Conservation (phyloP, 2,797 vertebrate species). For the Todus mexicanus region DNA sequence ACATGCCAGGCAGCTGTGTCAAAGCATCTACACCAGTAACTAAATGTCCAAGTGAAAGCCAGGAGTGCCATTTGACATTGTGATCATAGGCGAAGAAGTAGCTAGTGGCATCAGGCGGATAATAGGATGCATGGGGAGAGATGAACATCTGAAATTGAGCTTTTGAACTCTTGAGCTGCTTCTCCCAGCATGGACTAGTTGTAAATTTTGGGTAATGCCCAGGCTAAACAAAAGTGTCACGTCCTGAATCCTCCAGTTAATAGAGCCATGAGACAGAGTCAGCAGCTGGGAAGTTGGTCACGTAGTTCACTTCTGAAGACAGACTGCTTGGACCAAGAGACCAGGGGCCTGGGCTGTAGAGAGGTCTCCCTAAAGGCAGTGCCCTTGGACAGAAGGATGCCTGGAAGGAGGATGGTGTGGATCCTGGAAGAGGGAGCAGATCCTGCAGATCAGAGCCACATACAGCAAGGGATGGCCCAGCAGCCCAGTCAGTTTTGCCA, state of each 20-base stretch:
- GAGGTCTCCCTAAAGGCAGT: neutral
- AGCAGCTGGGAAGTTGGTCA: neutral
- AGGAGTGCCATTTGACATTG: neutral
- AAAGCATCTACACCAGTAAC: neutral
- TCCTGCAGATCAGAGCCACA: neutral
- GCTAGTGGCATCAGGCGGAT: neutral
- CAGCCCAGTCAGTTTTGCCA: neutral
- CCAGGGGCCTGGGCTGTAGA: neutral
- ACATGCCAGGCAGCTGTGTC: neutral
- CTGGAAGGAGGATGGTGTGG: neutral
- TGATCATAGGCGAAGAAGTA: accelerated
- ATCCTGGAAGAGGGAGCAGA: neutral
- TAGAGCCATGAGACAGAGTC: neutral
- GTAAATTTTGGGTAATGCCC: neutral
- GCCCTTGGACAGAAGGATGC: neutral
- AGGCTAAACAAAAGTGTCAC: neutral
- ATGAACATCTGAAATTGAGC: neutral
- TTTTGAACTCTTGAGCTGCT: neutral
- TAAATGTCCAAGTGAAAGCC: neutral
- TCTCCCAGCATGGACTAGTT: neutral
- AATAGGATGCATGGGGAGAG: accelerated
- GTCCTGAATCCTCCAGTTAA: neutral
- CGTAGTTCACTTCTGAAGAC: neutral
- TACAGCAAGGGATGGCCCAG: too few relatives aligned
- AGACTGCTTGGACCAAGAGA: neutral